Evolutionary conservation across 2,113 vertebrate genomes (phyloP).

Genomic region (Tichodroma muraria): DNA sequence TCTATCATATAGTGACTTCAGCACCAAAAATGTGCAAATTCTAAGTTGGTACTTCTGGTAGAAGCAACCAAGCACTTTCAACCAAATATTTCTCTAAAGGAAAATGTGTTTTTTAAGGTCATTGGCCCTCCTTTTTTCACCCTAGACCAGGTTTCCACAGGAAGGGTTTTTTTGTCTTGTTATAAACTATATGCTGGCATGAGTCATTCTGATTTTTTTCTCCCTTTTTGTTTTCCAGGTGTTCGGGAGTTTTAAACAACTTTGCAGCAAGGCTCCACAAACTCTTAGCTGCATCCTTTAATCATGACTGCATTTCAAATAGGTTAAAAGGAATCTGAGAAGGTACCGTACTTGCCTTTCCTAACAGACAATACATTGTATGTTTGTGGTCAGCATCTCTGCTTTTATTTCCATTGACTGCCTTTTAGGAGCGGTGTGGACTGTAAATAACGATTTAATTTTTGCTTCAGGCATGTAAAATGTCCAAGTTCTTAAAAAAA

Average conservation of each 20-base stretch:
- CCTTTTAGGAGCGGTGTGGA: not conserved
- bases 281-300: slow-evolving; percentile 54
- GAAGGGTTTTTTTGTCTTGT: not conserved
- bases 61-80: not conserved
- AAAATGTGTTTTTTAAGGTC: not conserved
- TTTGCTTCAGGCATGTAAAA: not conserved
- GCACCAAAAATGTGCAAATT: not conserved
- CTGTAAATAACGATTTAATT: not conserved
- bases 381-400: not conserved
- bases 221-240: slow-evolving; percentile 67
- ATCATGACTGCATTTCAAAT: slow-evolving; percentile 74
- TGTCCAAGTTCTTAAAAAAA: not conserved
- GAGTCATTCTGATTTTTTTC: slow-evolving; percentile 9
- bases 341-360: slow-evolving; percentile 62
- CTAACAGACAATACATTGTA: not conserved
- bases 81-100: not conserved
- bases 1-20: not conserved
- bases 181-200: not conserved
- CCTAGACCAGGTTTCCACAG: not conserved
- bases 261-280: slow-evolving; percentile 22
- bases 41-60: not conserved
- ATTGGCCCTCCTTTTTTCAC: not conserved
- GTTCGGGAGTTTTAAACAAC: slow-evolving; percentile 43
- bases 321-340: slow-evolving; percentile 70
- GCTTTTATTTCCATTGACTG: not conserved